Base-by-base conservation (phyloP, 1,140 invertebrate genomes). In the Drosophila sechellia region DNA sequence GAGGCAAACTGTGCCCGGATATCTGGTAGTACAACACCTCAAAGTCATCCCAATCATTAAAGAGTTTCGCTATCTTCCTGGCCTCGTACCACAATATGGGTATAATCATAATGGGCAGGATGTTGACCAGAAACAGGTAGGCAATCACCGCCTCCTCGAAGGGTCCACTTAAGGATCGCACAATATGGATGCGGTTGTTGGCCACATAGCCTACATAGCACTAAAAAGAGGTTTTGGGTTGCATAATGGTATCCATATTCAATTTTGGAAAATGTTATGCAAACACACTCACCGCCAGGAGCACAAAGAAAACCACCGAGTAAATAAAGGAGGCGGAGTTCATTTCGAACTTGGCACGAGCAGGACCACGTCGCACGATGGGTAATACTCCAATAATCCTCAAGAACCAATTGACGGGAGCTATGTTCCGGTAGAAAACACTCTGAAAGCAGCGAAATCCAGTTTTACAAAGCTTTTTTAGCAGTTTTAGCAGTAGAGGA, bases 131-230 rank as follows among this genome's bases (percentile, higher is more conserved):
- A 78, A 95, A 95, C 1, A 95, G 87, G 81, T 95, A 95, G 56
- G 94, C 94, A 72, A 95, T 95, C 1, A 95, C 95, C 1, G 94
- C 95, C 89, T 95, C 95, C 79, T 95, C 95, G 65, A 95, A 95
- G 54, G 94, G 93, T 0, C 94, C 94, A 77, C 95, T 95, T n/a
- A 94, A 86, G 0, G 93, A 93, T 31, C 92, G 86, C 20, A 94
- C 92, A 60, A 94, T 94, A 65, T 94, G 93, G 2, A 95, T 94
- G 70, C 94, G 94, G 74, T 94, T 92, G 61, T 94, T 93, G 48
- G 94, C 94, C 10, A 95, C 92, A 78, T 95, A 95, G 0, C 92
- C 87, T 34, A 94, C 92, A 75, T 94, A 95, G 31, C 86, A 89
- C 86, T 92, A n/a, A 0, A 31, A 8, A 13, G 6, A 22, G 5